Base-by-base conservation (phyloP, 37 sponge, comb jelly and placozoan species). In the Spongilla lacustris region DNA sequence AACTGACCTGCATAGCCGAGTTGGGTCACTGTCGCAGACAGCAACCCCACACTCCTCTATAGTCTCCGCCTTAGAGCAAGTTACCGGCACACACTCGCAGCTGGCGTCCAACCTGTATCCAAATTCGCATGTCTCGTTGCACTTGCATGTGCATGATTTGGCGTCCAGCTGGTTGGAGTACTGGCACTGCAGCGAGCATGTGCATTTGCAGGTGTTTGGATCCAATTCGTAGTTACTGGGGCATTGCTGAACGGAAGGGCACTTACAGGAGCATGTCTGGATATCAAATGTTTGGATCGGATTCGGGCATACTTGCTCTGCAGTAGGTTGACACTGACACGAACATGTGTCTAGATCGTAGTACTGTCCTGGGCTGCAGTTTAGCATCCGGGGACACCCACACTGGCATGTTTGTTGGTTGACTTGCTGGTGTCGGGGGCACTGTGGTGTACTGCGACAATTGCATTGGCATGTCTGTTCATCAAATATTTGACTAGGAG, bases 1-100 rank as follows among this genome's bases (percentile, higher is more conserved):
- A 2, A 84, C 85, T 84, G 50, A 89, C 90, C 37, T 78, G 85
- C 90, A 89, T 66, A 75, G 79, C 27, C 38, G 83, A 38, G 79
- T 71, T 25, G 81, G 81, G 69, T 92, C 75, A 69, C 69, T 33
- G 76, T 86, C 81, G 74, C 92, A 87, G 67, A 66, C 50, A 35
- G 88, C 77, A 0, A 26, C 41, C n/a, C 25, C 24, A 49, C 88
- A 87, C 34, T 92, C 84, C 49, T 78, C 24, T n/a, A 28, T 36
- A 23, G n/a, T 84, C 35, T 71, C 4, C 19, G 81, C 88, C 32
- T 74, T 79, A 67, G 81, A 71, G 58, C 91, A 91, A 2, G 28
- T 82, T 28, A 78, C 75, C 31, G 82, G 71, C 22, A 78, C 83
- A 71, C 91, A 91, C 35, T 71, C 28, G 36, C 91, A 91, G 9